A percentile compares a stretch with the other conserved stretches of the same genome.
Evolutionary conservation across 2,113 vertebrate genomes (phyloP).

Genomic region (Podocnemis expansa): DNA sequence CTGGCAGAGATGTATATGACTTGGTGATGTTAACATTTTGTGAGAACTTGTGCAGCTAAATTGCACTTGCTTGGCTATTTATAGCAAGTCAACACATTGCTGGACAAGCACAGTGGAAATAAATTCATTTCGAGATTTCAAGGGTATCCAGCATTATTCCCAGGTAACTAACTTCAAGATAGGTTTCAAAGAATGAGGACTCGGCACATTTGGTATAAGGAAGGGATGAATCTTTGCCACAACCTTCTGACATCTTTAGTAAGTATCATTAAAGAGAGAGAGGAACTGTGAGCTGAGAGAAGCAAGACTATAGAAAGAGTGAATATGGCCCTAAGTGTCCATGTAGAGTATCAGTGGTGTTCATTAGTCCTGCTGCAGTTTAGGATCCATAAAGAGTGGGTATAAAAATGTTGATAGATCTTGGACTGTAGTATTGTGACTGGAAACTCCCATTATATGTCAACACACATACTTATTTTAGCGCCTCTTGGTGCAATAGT

Average conservation of each 20-base stretch:
- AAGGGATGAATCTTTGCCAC: background rate
- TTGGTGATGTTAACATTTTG: background rate
- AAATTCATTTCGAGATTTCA: background rate
- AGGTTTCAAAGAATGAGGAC: background rate
- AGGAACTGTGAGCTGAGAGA: constrained; percentile 16
- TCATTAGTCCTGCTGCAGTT: constrained; percentile 48
- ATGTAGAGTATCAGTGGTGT: constrained; percentile 38
- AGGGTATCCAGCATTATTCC: background rate
- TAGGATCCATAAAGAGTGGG: constrained; percentile 53
- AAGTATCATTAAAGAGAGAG: constrained; percentile 37
- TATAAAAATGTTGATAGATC: constrained; percentile 28
- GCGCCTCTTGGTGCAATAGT: background rate
- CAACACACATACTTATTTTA: background rate
- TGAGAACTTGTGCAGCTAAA: background rate
- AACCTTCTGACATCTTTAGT: constrained; percentile 13
- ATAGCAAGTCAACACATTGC: background rate
- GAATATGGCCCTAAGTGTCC: background rate
- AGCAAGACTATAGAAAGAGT: constrained; percentile 29
- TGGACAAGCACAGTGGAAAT: background rate
- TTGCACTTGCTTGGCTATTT: no score
- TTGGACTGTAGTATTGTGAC: background rate
- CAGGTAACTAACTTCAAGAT: background rate
- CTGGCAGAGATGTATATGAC: background rate
- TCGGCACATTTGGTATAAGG: background rate
- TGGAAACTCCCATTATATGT: background rate